phyloP scores from a whole-genome alignment of 35 echinoderm and acorn worm species.

The Patiria miniata region DNA sequence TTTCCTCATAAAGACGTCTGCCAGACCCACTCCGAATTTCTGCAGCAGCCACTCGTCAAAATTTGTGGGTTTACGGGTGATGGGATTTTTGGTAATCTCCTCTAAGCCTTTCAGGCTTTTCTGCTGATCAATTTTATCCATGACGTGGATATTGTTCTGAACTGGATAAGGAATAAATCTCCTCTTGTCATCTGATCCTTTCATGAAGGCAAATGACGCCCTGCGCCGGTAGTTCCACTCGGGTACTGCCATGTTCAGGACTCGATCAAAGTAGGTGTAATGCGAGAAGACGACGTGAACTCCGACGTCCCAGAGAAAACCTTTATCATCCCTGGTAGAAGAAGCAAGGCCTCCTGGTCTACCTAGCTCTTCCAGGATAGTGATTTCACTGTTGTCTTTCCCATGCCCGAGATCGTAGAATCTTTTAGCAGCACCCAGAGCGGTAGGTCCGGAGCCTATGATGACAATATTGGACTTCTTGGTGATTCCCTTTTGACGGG shows the following conservation, averaged over 20 bases:
- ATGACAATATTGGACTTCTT: not conserved
- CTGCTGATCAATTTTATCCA: conserved; percentile 30
- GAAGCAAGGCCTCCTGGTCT: conserved; percentile 39
- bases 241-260: conserved; percentile 17
- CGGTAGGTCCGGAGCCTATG: not conserved
- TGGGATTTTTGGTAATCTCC: not conserved
- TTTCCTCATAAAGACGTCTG: conserved; percentile 46
- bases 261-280: conserved; percentile 35
- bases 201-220: conserved; percentile 59
- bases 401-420: not conserved
- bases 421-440: not conserved
- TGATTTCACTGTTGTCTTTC: not conserved
- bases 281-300: conserved; percentile 54
- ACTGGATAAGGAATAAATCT: conserved; percentile 40
- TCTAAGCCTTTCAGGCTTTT: conserved; percentile 19
- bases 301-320: conserved; percentile 59
- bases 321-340: conserved; percentile 20
- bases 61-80: not conserved
- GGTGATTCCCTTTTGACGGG: no score
- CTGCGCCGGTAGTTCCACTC: conserved; percentile 43
- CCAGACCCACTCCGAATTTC: conserved; percentile 31
- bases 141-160: conserved; percentile 38
- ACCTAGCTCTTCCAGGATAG: conserved; percentile 33
- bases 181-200: conserved; percentile 20
- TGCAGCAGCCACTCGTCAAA: conserved; percentile 46